Conservation (phyloP, 2,888 invertebrate genomes). For the Panzeria rudis region DNA sequence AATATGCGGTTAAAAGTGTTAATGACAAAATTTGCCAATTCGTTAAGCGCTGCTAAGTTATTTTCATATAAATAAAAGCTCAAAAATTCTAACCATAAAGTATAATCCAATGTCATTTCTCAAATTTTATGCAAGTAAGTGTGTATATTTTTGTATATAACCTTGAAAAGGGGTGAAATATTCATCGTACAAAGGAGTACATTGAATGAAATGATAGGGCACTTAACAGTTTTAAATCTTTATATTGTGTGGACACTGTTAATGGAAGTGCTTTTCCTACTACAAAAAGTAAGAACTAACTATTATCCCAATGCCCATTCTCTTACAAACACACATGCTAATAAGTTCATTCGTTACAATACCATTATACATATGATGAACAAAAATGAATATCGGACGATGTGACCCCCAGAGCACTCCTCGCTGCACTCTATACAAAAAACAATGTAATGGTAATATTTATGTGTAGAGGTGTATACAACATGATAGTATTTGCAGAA, state of each 20-base stretch:
- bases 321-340: slow-evolving; percentile 5
- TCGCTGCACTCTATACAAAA: slow-evolving; percentile 5
- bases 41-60: slow-evolving; percentile 74
- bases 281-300: slow-evolving; percentile 23
- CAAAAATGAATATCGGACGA: neutral
- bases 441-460: slow-evolving; percentile 5
- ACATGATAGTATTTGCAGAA: slow-evolving; percentile 9
- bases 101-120: slow-evolving; percentile 59
- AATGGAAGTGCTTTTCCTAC: slow-evolving; percentile 34
- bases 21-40: slow-evolving; percentile 76
- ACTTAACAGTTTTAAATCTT: slow-evolving; percentile 81
- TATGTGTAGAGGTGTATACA: neutral
- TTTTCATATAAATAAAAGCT: neutral
- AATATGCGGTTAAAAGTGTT: slow-evolving; percentile 81
- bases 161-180: slow-evolving; percentile 38
- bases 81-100: neutral
- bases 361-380: neutral
- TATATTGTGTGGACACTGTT: slow-evolving; percentile 71
- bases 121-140: neutral
- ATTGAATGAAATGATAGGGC: slow-evolving; percentile 81
- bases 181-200: slow-evolving; percentile 73
- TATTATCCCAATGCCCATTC: slow-evolving; percentile 35
- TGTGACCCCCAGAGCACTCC: neutral
- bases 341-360: neutral
- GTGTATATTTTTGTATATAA: neutral